Evolutionary conservation across 2,888 invertebrate genomes (phyloP), one percentile per base, ranked within the genome.

Genomic region (Imbricaverruca yamaguchii): DNA sequence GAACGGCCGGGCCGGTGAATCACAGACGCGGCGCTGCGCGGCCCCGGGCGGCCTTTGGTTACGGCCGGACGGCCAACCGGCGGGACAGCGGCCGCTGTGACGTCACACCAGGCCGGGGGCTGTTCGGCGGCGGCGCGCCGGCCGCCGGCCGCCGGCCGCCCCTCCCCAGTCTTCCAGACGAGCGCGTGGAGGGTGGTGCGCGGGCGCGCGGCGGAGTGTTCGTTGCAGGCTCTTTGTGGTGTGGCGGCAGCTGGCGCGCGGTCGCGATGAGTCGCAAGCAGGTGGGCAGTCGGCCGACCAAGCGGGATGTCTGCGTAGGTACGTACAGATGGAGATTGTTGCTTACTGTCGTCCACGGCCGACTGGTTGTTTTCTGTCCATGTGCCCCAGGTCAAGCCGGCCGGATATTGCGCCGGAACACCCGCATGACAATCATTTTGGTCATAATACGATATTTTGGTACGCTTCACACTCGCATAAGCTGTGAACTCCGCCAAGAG

Each of bases 231-330:
- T 39, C 39, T 39, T 39, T 39, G 39, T 39, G 39, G 39, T 39
- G 39, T 39, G 39, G 39, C 39, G 39, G 39, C 39, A 39, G 39
- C 23, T 39, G 7, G 15, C 39, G 69, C 39, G 23, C 4, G 7
- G 39, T 2, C 39, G 25, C 69, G 15, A 69, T 69, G 69, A 39
- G 69, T 3, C 69, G 69, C 39, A 69, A 69, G 23, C 69, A 69
- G 39, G 15, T 25, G 15, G 15, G 15, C 15, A 39, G 11, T 0
- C 10, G 39, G 25, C 69, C 69, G 39, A 39, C 25, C 39, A 69
- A 39, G 69, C 69, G 69, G 12, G 69, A 69, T 39, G 15, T 69
- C 69, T 69, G 69, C 39, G 39, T 69, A 15, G 69, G 69, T 69
- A 23, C 12, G 69, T 69, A 15, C 69, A 3, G 69, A 7, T 15